Base-by-base conservation (phyloP, 2,113 vertebrate species). In the Cynopterus brachyotis region DNA sequence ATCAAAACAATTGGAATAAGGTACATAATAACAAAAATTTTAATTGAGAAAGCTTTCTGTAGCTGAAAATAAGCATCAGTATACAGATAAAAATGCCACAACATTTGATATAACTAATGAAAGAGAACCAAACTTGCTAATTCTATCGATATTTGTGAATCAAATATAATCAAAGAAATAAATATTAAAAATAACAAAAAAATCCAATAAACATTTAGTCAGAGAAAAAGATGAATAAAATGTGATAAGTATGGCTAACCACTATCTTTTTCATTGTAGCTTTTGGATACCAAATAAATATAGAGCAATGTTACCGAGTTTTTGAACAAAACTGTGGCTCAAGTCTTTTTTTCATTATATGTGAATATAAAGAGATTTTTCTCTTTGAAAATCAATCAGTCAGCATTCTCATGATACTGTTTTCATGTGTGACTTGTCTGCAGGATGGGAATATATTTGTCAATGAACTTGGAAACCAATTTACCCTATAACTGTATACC, bases 101-200 rank as follows among this genome's bases (percentile, higher is more conserved):
- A 5, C 45, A 92, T 45, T 59, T 91, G 50, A 62, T 10, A 35
- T 28, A 72, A 72, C 26, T 6, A 67, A 35, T 72, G 57, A 72
- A 76, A 50, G 28, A 81, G n/a, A 89, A 53, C 20, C 16, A 93
- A 80, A n/a, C 30, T 84, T 30, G 72, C 80, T 80, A 91, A 79
- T 72, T 40, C 50, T 70, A 91, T 6, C 3, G 75, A 22, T 85
- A 57, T 88, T 78, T 80, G 84, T 59, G 0, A 80, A 66, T 73
- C 19, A 83, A 90, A 79, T 70, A 32, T 60, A 92, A 89, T 64
- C 94, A 94, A 95, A 89, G 30, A 70, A 73, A 24, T 70, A 89
- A 40, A 80, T 16, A 22, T n/a, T 87, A 83, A 89, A 79, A 40
- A 81, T 73, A 84, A 81, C 0, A 1, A 26, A n/a, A 64, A 64